These are phyloP conservation scores for Mythimna lalbum DNA, from an alignment of 2,888 invertebrate genomes.

Conservation along the genomic window DNA sequence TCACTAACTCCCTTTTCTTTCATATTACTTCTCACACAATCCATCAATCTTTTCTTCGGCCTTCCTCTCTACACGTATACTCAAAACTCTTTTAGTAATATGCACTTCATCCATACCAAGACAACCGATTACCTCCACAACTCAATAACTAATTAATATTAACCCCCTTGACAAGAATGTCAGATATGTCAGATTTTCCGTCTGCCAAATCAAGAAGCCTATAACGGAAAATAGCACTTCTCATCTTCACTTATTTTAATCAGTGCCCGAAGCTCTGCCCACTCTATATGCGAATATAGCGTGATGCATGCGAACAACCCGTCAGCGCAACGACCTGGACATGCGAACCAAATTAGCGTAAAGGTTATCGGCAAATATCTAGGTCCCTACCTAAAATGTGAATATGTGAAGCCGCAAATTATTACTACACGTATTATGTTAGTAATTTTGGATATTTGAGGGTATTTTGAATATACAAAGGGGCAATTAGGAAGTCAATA, in stretches of 20 bases:
- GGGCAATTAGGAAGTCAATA: too few relatives aligned
- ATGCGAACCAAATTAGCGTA: constrained; percentile 50
- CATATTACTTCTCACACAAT: too few relatives aligned
- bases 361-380: constrained; percentile 46
- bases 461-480: neutral
- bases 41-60: too few relatives aligned
- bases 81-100: too few relatives aligned
- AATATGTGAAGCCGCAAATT: constrained; percentile 8
- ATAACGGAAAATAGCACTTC: constrained; percentile 3
- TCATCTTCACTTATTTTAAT: constrained; percentile 9
- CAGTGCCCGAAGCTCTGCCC: constrained; percentile 23
- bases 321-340: constrained; percentile 37
- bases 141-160: too few relatives aligned
- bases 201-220: neutral
- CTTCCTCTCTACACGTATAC: too few relatives aligned
- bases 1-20: too few relatives aligned
- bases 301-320: constrained; percentile 47
- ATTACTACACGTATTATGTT: neutral
- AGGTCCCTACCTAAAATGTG: constrained; percentile 20
- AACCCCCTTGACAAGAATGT: too few relatives aligned
- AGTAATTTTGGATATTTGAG: too few relatives aligned
- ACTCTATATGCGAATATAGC: constrained; percentile 38
- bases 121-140: too few relatives aligned
- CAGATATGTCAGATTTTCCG: too few relatives aligned
- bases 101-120: too few relatives aligned